Evolutionary conservation across 2,888 invertebrate genomes (phyloP).

Genomic region (Phyllotreta cruciferae): DNA sequence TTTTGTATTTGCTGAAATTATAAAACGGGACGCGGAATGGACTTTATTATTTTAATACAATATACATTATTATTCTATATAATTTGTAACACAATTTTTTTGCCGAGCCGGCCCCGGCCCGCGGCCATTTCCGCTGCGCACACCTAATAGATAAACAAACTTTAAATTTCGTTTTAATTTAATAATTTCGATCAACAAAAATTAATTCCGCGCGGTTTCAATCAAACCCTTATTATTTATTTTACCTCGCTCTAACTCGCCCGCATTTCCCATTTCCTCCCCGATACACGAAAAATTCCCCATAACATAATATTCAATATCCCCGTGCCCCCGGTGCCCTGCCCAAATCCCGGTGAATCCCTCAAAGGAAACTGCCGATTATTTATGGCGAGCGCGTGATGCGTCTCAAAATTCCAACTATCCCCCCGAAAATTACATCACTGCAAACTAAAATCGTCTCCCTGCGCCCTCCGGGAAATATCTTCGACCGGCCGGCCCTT

Average conservation of each 20-base stretch:
- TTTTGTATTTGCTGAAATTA: slow-evolving; percentile 12
- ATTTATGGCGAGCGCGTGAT: slow-evolving; percentile 51
- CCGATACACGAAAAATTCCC: slow-evolving; percentile 35
- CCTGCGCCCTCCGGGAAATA: slow-evolving; percentile 50
- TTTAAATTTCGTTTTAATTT: slow-evolving; percentile 4
- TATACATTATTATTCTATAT: slow-evolving; percentile 17
- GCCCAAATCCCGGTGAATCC: slow-evolving; percentile 45
- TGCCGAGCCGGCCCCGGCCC: background rate
- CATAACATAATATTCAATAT: slow-evolving; percentile 42
- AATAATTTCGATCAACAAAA: slow-evolving; percentile 4
- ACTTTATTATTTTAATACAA: slow-evolving; percentile 12
- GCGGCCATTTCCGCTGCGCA: background rate
- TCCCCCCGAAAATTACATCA: slow-evolving; percentile 47
- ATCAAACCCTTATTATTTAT: too few relatives aligned
- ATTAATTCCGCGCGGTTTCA: too few relatives aligned
- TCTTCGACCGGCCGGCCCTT: slow-evolving; percentile 49
- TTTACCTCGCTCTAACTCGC: too few relatives aligned
- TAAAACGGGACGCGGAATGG: slow-evolving; percentile 11
- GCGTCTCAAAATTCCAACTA: slow-evolving; percentile 25
- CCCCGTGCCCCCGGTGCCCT: slow-evolving; percentile 39
- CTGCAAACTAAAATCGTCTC: slow-evolving; percentile 48
- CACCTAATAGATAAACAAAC: background rate
- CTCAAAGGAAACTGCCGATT: slow-evolving; percentile 49
- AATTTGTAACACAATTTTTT: slow-evolving; percentile 16
- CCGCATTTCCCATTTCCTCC: too few relatives aligned